Base-by-base conservation (phyloP, 2,113 vertebrate species). In the Ibidorhyncha struthersii region DNA sequence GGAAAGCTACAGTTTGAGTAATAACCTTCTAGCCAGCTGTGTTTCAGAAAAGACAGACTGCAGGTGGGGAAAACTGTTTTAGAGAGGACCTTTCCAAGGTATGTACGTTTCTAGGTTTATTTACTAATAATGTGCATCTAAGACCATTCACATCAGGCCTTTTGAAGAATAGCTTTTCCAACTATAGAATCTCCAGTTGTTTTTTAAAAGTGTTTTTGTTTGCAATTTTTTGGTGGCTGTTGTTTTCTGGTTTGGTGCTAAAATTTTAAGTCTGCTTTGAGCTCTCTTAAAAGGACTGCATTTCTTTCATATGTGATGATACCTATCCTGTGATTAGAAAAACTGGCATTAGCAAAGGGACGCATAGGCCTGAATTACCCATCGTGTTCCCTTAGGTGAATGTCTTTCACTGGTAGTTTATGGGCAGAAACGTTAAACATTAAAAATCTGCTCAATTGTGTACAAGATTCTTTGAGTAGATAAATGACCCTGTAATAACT, bases 381-480 rank as follows among this genome's bases (percentile, higher is more conserved):
- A 15, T 40, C 12, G 0, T 7, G 41, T 67, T 85, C 58, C 91
- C 74, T 80, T 20, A 47, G 70, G 78, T 96, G 45, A 84, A n/a
- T 76, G 66, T 70, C 66, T 87, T 71, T 70, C 45, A 1, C 5
- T 89, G 49, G 49, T 30, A 78, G 13, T 96, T 93, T 82, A 82
- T 58, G 62, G 62, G 93, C 82, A 85, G 87, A 85, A 82, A 91
- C 1, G 67, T 96, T 97, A 95, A 96, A 97, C 94, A 91, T 96
- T 96, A 97, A 95, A 93, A 95, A 93, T 73, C 84, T 88, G 34
- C 77, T 89, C 67, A 12, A 1, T 72, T 81, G 92, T 67, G 58
- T 67, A 63, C 82, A 40, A 96, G 95, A 97, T 95, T 69, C 74
- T 63, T 5, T 9, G 56, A 82, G 78, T 4, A 93, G 95, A 97